Conservation (phyloP, 2,113 vertebrate genomes). For the Cyanoramphus novaezelandiae region DNA sequence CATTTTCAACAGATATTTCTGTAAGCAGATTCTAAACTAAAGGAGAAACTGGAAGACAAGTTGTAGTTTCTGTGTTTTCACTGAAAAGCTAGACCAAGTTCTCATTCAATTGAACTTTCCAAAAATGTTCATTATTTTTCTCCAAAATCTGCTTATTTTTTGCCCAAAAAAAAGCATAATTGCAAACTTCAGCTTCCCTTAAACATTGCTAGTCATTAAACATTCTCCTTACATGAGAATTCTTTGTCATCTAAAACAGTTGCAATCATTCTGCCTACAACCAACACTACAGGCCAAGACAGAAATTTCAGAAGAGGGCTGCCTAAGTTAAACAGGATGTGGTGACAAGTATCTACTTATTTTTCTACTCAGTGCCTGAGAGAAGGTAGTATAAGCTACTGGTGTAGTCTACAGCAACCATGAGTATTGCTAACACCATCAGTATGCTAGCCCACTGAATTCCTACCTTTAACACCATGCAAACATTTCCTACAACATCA, state of each 20-base stretch:
- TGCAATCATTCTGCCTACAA: neutral
- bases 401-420: neutral
- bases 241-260: neutral
- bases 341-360: neutral
- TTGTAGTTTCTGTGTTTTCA: neutral
- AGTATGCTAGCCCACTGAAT: neutral
- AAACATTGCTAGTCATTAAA: neutral
- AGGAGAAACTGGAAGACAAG: neutral
- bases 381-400: neutral
- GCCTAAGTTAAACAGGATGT: neutral
- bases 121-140: neutral
- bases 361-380: neutral
- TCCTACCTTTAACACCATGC: neutral
- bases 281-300: neutral
- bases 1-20: neutral
- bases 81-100: neutral
- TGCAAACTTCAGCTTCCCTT: neutral
- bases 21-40: neutral
- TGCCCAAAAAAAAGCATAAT: neutral
- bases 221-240: neutral
- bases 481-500: neutral
- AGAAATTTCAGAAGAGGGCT: neutral
- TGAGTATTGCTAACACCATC: neutral
- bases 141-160: neutral
- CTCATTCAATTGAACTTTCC: neutral